Conservation (phyloP, 2,888 invertebrate genomes). For the Balanococcus diminutus region DNA sequence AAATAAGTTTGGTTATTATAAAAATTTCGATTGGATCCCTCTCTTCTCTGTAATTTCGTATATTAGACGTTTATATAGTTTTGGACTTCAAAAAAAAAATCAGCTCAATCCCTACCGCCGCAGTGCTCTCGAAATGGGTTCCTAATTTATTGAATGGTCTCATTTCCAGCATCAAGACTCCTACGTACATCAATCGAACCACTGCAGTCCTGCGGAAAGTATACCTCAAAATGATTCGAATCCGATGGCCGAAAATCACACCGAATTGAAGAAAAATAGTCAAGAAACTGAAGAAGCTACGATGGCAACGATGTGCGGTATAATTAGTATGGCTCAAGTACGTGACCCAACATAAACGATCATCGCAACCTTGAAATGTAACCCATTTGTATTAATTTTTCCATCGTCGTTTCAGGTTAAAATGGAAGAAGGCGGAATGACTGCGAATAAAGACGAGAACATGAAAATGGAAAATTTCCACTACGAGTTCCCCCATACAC, state of each 20-base stretch:
- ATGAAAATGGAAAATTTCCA: slow-evolving; percentile 17
- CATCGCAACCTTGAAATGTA: too few species aligned
- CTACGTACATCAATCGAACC: background rate
- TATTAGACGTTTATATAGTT: too few species aligned
- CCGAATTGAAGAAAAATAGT: background rate
- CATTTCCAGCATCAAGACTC: background rate
- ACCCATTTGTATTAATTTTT: background rate
- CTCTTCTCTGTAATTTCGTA: too few species aligned
- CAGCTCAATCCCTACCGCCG: too few species aligned
- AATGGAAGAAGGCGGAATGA: slow-evolving; percentile 45
- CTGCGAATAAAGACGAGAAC: background rate
- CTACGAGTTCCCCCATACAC: background rate
- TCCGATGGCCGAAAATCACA: background rate
- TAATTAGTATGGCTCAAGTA: slow-evolving; percentile 22
- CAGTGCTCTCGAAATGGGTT: too few species aligned
- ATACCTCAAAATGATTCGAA: slow-evolving; percentile 3
- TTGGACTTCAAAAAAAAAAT: too few species aligned
- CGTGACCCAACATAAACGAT: background rate
- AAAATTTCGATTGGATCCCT: too few species aligned
- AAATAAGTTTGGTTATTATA: too few species aligned
- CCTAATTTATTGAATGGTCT: too few species aligned
- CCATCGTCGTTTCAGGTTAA: slow-evolving; percentile 7
- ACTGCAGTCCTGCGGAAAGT: background rate
- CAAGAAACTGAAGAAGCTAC: background rate
- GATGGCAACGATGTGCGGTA: background rate